Base-by-base conservation (phyloP, 2,113 vertebrate species). In the Tamias sibiricus region DNA sequence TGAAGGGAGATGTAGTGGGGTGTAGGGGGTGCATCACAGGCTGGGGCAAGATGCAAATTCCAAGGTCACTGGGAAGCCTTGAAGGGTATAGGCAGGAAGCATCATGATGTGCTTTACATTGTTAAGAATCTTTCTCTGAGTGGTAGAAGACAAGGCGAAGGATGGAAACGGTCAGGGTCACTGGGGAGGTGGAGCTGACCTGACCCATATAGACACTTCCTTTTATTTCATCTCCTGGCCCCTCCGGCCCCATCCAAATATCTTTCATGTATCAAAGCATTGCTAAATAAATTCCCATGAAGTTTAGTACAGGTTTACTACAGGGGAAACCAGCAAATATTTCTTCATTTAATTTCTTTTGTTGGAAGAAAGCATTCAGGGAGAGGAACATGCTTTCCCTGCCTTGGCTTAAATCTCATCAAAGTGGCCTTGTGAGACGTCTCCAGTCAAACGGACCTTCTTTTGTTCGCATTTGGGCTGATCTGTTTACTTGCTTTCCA, bases 291-390 rank as follows among this genome's bases (percentile, higher is more conserved):
- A 96, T 90, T 59, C 68, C 42, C 37, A 11, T 40, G 20, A 91
- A 96, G 35, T n/a, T 64, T 69, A 6, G n/a, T 84, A 59, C 6
- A 37, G 40, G n/a, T 42, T 57, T 59, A 10, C n/a, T 83, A 54
- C 11, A 30, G 37, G 57, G 30, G 54, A 75, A 79, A 94, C 59
- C 47, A 76, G 71, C 91, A 83, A 95, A 90, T 83, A 86, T 91
- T 92, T 96, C 89, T 90, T 96, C 74, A 77, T 54, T 94, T 96
- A 49, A 91, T 72, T 96, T 94, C 59, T 93, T 97, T 96, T 92
- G 64, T 95, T 44, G 32, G 90, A 35, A 68, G 59, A 91, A 14
- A 57, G 13, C 24, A 72, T 37, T 81, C 47, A 24, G 37, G 30
- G 84, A 47, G 44, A 57, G 47, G 32, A 62, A 76, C 24, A 30